Evolutionary conservation across 2,888 invertebrate genomes (phyloP), one percentile per base, ranked within the genome.

Genomic region (Amiota communis): DNA sequence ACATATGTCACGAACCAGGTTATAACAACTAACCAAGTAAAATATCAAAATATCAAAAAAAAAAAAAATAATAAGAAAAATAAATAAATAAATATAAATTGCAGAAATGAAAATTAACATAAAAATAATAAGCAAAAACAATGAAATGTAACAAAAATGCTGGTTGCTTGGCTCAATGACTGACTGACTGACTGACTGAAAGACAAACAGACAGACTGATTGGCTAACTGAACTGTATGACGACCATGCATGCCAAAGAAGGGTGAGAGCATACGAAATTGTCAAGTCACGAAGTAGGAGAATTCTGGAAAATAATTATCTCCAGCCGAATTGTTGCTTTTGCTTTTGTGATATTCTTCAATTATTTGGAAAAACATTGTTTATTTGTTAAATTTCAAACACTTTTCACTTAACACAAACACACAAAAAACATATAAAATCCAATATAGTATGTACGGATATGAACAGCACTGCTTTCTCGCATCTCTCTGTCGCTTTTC

Each of bases 251-350:
- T n/a, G 53, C 53, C 12, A 51, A n/a, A 36, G 46, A 63, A 68
- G 77, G 75, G 70, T 75, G 79, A 64, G 73, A 76, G 76, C 73
- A 74, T 73, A 53, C 20, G 47, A 83, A 83, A 78, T 78, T 85
- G 83, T 85, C 83, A 85, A 83, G 83, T 83, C 86, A 83, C 80
- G 86, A 77, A 82, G 76, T 75, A 74, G 75, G 17, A 59, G 59
- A 59, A 59, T 59, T 53, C 53, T 53, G 20, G 20, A 59, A 59
- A 59, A 59, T 20, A 15, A 51, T n/a, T 51, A n/a, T 51, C 12
- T 51, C n/a, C n/a, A 51, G 53, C 12, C 3, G 53, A 12, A n/a
- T 51, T n/a, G 2, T n/a, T 51, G 12, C 12, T 51, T 4, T 12
- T 51, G n/a, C 12, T 51, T 51, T 51, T 51, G 4, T n/a, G 53